Base-by-base conservation (phyloP, 2,888 invertebrate genomes). In the Diachrysia chrysitis region DNA sequence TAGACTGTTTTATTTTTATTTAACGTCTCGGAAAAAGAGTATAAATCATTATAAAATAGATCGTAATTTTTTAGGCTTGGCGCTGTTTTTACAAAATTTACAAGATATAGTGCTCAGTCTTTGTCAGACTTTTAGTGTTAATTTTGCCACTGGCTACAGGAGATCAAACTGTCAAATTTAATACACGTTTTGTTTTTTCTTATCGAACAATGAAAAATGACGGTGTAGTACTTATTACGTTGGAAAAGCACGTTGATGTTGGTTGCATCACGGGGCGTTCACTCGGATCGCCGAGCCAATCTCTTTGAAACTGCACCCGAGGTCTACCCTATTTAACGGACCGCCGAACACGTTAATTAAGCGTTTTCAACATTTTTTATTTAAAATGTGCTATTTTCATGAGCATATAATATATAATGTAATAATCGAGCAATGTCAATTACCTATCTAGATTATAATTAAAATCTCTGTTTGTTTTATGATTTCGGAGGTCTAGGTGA, bases 311-410 rank as follows among this genome's bases (percentile, higher is more conserved):
- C 87, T 90, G 89, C 89, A 89, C 82, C 84, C 85, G 83, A 84
- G 86, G 85, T 87, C 84, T 82, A 86, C 82, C 87, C 88, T 84
- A 90, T 92, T 91, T 90, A 88, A 92, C 92, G 90, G 90, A 87
- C 88, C 90, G 88, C 83, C 86, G 89, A 83, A 81, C 88, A 73
- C 83, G 88, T 89, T 94, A 92, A 93, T 94, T 93, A 93, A 89
- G 85, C 85, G 77, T 85, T 87, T 84, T 79, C 76, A 77, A 81
- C 79, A 75, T 76, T 73, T 72, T 68, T 70, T 72, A 62, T 58
- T 73, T 59, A 57, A 51, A 51, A 21, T 51, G 21, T 51, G 48
- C 48, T 51, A 51, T 51, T 51, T 51, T 51, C 48, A 51, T 51
- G 19, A 51, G 19, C 2, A 51, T 51, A 51, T 51, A 19, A 51